Conservation (phyloP, 2,888 invertebrate species). For the Tricholauxania praeusta region DNA sequence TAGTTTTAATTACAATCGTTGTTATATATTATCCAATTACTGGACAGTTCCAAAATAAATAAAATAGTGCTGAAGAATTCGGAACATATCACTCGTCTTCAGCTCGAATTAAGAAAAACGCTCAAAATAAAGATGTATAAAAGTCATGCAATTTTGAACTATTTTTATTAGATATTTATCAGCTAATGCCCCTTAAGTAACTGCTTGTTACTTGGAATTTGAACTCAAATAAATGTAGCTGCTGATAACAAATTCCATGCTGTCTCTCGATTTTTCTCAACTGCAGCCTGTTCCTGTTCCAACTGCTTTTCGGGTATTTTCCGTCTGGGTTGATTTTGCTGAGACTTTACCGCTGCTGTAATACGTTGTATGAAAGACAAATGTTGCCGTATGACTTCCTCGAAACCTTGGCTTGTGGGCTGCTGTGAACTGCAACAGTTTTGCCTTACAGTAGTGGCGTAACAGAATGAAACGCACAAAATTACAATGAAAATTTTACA, state of each 20-base stretch:
- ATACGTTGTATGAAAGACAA: constrained; percentile 25
- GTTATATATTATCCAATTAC: too few relatives aligned
- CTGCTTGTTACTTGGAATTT: background rate
- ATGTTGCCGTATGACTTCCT: constrained; percentile 16
- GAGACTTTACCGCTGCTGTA: background rate
- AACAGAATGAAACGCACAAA: too few relatives aligned
- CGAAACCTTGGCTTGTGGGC: constrained; percentile 4
- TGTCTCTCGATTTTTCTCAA: constrained; percentile 24
- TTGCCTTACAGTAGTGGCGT: background rate
- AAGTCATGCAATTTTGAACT: too few relatives aligned
- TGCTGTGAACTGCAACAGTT: background rate
- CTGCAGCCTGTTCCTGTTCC: constrained; percentile 21
- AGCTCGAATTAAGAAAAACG: too few relatives aligned
- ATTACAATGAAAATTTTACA: too few relatives aligned
- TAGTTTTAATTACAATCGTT: too few relatives aligned
- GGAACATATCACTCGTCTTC: too few relatives aligned
- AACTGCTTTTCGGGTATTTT: constrained; percentile 10
- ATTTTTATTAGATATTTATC: too few relatives aligned
- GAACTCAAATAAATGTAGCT: constrained; percentile 36
- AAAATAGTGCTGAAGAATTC: too few relatives aligned
- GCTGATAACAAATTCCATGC: constrained; percentile 40
- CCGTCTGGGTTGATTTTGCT: constrained; percentile 6
- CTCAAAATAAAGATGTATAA: too few relatives aligned
- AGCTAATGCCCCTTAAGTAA: background rate
- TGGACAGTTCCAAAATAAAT: too few relatives aligned